Conservation (phyloP, 2,797 vertebrate species). For the Sebastolobus altivelis region DNA sequence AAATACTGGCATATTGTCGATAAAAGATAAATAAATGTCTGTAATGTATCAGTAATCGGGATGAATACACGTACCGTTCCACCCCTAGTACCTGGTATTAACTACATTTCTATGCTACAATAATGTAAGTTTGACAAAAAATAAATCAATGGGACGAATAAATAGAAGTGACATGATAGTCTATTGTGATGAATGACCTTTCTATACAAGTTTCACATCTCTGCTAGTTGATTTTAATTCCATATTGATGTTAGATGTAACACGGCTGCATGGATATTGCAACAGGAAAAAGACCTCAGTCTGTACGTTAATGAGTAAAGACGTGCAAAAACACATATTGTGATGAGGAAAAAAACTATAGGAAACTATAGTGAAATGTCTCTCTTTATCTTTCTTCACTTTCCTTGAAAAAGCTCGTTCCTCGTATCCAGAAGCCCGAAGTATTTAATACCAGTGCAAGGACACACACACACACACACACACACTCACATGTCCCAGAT, state of each 20-base stretch:
- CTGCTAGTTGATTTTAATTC: neutral
- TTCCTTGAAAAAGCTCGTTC: neutral
- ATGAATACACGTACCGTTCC: neutral
- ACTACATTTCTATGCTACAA: neutral
- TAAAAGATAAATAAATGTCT: too few relatives aligned
- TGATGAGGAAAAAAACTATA: neutral
- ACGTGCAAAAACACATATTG: neutral
- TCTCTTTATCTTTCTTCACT: neutral
- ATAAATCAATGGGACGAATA: neutral
- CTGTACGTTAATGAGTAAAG: neutral
- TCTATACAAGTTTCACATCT: neutral
- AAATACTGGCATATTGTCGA: too few relatives aligned
- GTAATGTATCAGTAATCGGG: neutral
- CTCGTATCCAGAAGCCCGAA: neutral
- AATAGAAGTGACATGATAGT: neutral
- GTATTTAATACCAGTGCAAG: neutral
- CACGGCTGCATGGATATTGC: too few relatives aligned
- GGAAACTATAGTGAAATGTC: neutral
- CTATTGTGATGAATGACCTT: neutral
- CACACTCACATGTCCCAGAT: constrained; percentile 46
- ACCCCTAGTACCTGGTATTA: too few relatives aligned
- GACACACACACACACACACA: constrained; percentile 15
- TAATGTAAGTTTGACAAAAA: neutral
- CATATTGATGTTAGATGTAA: too few relatives aligned
- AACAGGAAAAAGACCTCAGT: neutral